A percentile compares a stretch with the other conserved stretches of the same genome.
Evolutionary conservation across 2,888 invertebrate genomes (phyloP).

Genomic region (Trileptium ribeirensis): DNA sequence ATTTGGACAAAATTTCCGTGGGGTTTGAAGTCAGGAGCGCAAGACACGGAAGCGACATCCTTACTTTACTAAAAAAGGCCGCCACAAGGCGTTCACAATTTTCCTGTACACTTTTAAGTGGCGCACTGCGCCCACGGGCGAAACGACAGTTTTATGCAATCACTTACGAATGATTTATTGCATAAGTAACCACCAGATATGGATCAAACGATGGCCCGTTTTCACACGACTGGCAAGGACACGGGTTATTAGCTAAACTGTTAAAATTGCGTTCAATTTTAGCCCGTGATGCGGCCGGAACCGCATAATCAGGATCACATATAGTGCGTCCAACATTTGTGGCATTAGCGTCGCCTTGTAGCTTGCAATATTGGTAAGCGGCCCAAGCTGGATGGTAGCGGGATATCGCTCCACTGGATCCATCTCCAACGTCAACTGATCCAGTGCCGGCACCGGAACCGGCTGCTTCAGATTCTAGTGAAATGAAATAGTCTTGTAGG

Average conservation of each 20-base stretch:
- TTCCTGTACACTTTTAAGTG: neutral
- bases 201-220: neutral
- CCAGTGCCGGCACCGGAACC: neutral
- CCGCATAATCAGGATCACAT: neutral
- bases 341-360: neutral
- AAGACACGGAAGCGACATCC: neutral
- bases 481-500: neutral
- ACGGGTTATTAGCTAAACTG: too few species aligned
- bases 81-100: neutral
- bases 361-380: neutral
- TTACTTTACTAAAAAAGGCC: neutral
- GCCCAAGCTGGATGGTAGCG: neutral
- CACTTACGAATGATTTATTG: neutral
- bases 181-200: neutral
- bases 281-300: neutral
- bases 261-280: too few species aligned
- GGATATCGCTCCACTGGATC: neutral
- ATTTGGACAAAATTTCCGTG: neutral
- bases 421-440: neutral
- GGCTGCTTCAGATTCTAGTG: neutral
- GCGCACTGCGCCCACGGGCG: too few species aligned
- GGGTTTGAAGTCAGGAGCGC: neutral
- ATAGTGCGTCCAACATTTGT: neutral
- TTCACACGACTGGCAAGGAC: neutral
- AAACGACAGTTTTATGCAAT: neutral